Conservation (phyloP, 1,140 invertebrate genomes). For the Zaprionus camerounensis region DNA sequence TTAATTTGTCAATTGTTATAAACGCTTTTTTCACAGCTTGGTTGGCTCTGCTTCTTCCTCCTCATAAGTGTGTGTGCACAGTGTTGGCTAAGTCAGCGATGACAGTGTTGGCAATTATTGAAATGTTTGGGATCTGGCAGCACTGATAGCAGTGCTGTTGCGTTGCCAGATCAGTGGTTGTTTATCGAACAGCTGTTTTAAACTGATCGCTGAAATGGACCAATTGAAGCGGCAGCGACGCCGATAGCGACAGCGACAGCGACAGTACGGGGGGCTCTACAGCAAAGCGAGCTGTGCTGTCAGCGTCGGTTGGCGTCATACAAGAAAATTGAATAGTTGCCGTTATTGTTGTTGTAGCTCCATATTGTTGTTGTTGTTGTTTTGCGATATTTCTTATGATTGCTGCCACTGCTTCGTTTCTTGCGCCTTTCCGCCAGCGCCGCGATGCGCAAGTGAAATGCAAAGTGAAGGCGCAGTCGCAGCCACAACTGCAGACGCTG, state of each 20-base stretch:
- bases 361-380: constrained; percentile 31
- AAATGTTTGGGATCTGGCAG: neutral
- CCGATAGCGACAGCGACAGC: constrained; percentile 10
- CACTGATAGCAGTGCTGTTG: neutral
- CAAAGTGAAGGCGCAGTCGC: constrained; percentile 69
- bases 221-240: constrained; percentile 44
- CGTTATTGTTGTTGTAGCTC: constrained; percentile 1
- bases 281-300: constrained; percentile 11
- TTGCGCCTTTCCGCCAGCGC: neutral
- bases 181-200: constrained; percentile 39
- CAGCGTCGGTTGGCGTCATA: constrained; percentile 2
- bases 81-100: constrained; percentile 5
- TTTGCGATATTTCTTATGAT: constrained; percentile 4
- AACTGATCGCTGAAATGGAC: constrained; percentile 51
- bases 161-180: constrained; percentile 20
- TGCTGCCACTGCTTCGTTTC: neutral
- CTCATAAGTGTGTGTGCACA: neutral
- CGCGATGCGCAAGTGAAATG: constrained; percentile 42
- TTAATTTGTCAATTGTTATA: constrained; percentile 17
- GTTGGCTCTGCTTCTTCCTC: constrained; percentile 9
- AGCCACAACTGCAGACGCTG: constrained; percentile 17
- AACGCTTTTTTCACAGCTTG: constrained; percentile 25
- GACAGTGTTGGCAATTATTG: constrained; percentile 12
- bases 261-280: constrained; percentile 38
- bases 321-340: constrained; percentile 18